These are phyloP conservation scores for Neodiprion lecontei DNA, from an alignment of 1,140 invertebrate species.

Conservation along the genomic window DNA sequence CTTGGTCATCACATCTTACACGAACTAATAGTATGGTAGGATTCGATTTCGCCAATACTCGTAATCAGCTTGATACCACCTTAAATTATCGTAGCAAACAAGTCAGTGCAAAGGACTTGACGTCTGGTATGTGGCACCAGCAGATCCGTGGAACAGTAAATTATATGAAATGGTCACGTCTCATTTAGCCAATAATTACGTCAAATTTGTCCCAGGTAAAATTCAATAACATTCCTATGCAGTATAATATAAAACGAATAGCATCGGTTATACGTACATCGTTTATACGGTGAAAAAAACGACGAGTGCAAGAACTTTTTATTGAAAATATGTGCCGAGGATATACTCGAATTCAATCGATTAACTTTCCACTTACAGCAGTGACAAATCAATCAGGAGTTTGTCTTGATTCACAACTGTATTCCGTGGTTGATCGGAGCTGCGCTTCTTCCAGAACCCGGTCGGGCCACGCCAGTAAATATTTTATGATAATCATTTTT, in stretches of 20 bases:
- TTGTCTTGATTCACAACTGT: neutral
- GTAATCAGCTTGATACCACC: no score
- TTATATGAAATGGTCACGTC: slow-evolving; percentile 32
- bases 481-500: no score
- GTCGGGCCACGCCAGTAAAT: no score
- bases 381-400: neutral
- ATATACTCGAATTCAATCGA: no score
- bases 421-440: neutral
- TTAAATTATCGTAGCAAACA: neutral
- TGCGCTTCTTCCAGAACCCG: no score
- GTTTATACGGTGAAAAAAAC: neutral
- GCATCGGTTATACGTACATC: neutral
- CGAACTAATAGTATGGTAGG: neutral
- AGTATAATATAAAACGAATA: neutral
- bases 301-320: no score
- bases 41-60: neutral
- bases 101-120: slow-evolving; percentile 24
- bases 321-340: no score
- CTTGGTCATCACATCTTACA: no score
- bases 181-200: slow-evolving; percentile 28
- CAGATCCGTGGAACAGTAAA: slow-evolving; percentile 38
- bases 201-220: neutral
- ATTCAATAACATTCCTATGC: neutral
- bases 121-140: slow-evolving; percentile 39
- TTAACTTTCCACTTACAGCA: neutral